Base-by-base conservation (phyloP, 2,888 invertebrate genomes). In the Trissolcus brochymenae region DNA sequence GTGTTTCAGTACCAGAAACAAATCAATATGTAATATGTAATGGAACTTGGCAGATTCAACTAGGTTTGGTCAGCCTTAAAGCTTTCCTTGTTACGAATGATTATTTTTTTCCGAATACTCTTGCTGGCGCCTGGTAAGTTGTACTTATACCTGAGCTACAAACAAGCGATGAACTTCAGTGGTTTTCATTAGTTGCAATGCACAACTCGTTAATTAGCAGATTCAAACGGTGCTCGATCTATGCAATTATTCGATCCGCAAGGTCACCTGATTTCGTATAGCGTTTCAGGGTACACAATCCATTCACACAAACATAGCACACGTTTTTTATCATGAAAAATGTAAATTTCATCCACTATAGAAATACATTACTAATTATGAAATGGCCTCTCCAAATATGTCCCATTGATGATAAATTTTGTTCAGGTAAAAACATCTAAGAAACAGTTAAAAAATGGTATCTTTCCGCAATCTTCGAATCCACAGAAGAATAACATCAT, bases 171-270 rank as follows among this genome's bases (percentile, higher is more conserved):
- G 61, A 64, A 60, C 67, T 73, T 65, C 68, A 70, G 61, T 25
- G 67, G 62, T 67, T 76, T 66, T 67, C 76, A 76, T 72, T 72
- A 76, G 67, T 61, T 66, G 65, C 46, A 53, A 49, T 46, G 46
- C 57, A 59, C 51, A 68, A 61, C 73, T 78, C 74, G 78, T 78
- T 78, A 74, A 78, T 78, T 78, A 77, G 71, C 17, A n/a, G 67
- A 74, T 55, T 57, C 61, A 54, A 68, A 64, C 60, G 73, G 50
- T 25, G 40, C 65, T 65, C 21, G 35, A 46, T 4, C 41, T 53
- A 14, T 16, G 56, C 54, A 49, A 60, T 65, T 72, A 73, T 73
- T 73, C 66, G 51, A 61, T 61, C 60, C 61, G 46, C 73, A 73
- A 73, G 73, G 73, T 73, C 61, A 55, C 25, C 13, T 41, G 64